Evolutionary conservation across 2,888 invertebrate genomes (phyloP), one percentile per base, ranked within the genome.

Genomic region (Scelioninae gen. 1): DNA sequence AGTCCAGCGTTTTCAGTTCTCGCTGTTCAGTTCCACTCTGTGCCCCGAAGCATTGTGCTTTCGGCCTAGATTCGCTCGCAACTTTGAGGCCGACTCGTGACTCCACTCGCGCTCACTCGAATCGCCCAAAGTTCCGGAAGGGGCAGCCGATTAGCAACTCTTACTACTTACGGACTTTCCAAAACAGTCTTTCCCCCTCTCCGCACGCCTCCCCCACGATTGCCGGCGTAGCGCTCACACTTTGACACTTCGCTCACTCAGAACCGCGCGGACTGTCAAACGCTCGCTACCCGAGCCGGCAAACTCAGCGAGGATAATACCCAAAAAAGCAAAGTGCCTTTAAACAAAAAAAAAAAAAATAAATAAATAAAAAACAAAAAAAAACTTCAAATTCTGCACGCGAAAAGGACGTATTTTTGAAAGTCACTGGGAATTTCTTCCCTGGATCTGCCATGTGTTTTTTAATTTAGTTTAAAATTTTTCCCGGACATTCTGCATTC

Each of bases 21-120:
- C 86, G 78, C 58, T 72, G 76, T 58, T 85, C 84, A 85, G 88
- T 88, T 87, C 86, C 87, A 86, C 85, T 82, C 58, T 72, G 82
- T 85, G 87, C 83, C 68, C 83, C 80, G 66, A 56, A 74, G 85
- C 83, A 86, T 87, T 84, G 84, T 82, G 84, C 79, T 72, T 83
- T 74, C 82, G 84, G 69, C 83, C 84, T 79, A 83, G 84, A 83
- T 82, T 82, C 83, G 40, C 51, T 32, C 60, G 60, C 58, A 56
- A 75, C 63, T 63, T 63, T 32, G 53, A 63, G 62, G 72, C 56
- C 74, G 74, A 60, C 49, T 71, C 71, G 53, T 53, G 53, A 53
- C 56, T 63, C 63, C 31, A 29, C 47, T 55, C 79, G 60, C 56
- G 66, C 62, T 62, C 62, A n/a, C n/a, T n/a, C n/a, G 71, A 65